Evolutionary conservation across 2,113 vertebrate genomes (phyloP), one percentile per base, ranked within the genome.

Genomic region (Anser brachyrhynchus): DNA sequence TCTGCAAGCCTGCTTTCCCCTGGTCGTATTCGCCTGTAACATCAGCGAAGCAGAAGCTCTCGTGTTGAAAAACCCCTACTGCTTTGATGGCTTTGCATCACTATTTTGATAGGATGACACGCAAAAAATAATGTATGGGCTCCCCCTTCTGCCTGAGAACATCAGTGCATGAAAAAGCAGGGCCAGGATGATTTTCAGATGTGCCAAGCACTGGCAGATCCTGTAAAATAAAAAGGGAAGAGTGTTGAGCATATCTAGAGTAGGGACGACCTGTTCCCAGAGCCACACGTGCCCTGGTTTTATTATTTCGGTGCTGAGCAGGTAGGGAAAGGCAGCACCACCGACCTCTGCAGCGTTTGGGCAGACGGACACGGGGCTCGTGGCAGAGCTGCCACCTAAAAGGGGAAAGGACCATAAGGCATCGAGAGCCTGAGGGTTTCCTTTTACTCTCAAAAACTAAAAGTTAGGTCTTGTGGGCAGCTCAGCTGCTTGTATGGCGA

Each of bases 131-230:
- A 88, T 77, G 82, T 85, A 51, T 86, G 95, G 85, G 94, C 96
- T 96, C 97, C 96, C 95, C 49, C 97, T 97, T 93, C 94, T 81
- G 97, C 71, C 91, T 59, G 61, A 92, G 74, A 92, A 39, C 31
- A 64, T 43, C 80, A 87, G 46, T 59, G 81, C 86, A 86, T 6
- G 69, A 54, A 6, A 54, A 84, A 57, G 51, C 35, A 84, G 21
- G 21, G 43, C 5, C 55, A n/a, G 35, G 54, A 41, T 22, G n/a
- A 55, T 10, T 66, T 67, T 35, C 29, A 46, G 43, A 54, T 52
- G 41, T 5, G 6, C 46, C n/a, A 25, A 7, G 15, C 35, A 10
- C 41, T 15, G 43, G 39, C 19, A 25, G 20, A 17, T 76, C 49
- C 41, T 71, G 18, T 26, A n/a, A 73, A 87, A 83, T 12, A 11